Conservation (phyloP, 2,797 vertebrate species). For the Crenuchus spilurus region DNA sequence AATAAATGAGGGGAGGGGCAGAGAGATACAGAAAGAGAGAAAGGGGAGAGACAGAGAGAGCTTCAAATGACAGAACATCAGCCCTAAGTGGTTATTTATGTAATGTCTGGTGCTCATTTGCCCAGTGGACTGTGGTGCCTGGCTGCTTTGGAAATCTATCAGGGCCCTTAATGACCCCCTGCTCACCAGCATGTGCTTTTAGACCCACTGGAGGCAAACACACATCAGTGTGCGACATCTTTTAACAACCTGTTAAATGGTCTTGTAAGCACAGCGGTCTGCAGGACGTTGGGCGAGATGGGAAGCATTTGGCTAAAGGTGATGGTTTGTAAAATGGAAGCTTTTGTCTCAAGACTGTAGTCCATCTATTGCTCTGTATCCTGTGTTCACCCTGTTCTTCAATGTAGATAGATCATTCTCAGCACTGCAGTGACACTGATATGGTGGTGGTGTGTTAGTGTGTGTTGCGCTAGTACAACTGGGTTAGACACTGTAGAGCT, state of each 20-base stretch:
- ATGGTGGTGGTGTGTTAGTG: too few species aligned
- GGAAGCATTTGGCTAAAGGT: neutral
- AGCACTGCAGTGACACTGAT: too few species aligned
- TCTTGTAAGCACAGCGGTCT: slow-evolving; percentile 4
- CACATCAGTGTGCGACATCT: slow-evolving; percentile 17
- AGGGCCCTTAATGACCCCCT: slow-evolving; percentile 59
- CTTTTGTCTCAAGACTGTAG: too few species aligned
- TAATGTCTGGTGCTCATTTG: slow-evolving; percentile 48
- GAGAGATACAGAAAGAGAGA: neutral
- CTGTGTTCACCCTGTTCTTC: too few species aligned
- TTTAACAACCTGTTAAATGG: slow-evolving; percentile 23
- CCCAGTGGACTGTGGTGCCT: slow-evolving; percentile 33
- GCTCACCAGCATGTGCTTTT: slow-evolving; percentile 35
- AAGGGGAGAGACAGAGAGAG: neutral
- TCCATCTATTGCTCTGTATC: too few species aligned
- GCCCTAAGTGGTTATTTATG: slow-evolving; percentile 47
- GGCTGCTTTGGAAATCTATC: slow-evolving; percentile 54
- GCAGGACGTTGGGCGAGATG: neutral
- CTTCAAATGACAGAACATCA: slow-evolving; percentile 35
- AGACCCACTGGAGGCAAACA: slow-evolving; percentile 21
- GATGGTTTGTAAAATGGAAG: too few species aligned
- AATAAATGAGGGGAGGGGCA: neutral
- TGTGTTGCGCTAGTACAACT: too few species aligned
- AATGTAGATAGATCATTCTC: too few species aligned
- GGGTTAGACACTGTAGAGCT: too few species aligned